Evolutionary conservation across 1,140 invertebrate species (phyloP).

Genomic region (Cephus cinctus): DNA sequence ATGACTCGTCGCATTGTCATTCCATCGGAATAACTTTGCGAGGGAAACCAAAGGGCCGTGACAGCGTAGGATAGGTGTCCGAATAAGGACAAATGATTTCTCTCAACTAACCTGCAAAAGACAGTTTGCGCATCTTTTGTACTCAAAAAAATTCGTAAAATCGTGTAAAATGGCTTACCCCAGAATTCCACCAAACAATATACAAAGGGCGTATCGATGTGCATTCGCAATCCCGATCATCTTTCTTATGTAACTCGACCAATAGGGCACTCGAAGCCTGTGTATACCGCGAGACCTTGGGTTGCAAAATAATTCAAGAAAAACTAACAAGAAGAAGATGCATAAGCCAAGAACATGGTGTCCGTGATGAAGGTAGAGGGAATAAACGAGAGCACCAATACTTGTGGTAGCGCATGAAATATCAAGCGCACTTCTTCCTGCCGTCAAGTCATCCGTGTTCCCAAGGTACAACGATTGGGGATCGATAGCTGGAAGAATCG

Average conservation of each 20-base stretch:
- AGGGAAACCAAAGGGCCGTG: conserved; percentile 17
- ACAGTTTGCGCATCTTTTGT: background rate
- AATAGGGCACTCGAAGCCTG: too few relatives aligned
- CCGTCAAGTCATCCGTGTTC: conserved; percentile 4
- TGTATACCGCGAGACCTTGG: too few relatives aligned
- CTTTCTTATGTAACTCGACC: too few relatives aligned
- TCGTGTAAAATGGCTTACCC: conserved; percentile 15
- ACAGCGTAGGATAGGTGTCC: conserved; percentile 26
- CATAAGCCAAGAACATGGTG: conserved; percentile 11
- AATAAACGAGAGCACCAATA: conserved; percentile 22
- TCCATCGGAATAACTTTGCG: conserved; percentile 20
- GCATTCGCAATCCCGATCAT: background rate
- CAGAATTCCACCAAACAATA: conserved; percentile 10
- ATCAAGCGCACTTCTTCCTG: conserved; percentile 15
- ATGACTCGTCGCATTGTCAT: conserved; percentile 24
- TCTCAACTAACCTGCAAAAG: conserved; percentile 21
- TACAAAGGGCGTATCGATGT: conserved; percentile 1
- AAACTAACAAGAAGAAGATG: conserved; percentile 12
- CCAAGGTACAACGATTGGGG: conserved; percentile 25
- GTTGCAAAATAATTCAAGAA: conserved; percentile 12
- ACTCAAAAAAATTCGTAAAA: background rate
- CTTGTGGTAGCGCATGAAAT: conserved; percentile 18
- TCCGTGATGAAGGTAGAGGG: conserved; percentile 22
- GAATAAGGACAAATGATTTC: conserved; percentile 22
- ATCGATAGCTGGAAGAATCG: conserved; percentile 25